phyloP scores from a whole-genome alignment of 2,888 invertebrate genomes.

The Drosophila imparisetae region DNA sequence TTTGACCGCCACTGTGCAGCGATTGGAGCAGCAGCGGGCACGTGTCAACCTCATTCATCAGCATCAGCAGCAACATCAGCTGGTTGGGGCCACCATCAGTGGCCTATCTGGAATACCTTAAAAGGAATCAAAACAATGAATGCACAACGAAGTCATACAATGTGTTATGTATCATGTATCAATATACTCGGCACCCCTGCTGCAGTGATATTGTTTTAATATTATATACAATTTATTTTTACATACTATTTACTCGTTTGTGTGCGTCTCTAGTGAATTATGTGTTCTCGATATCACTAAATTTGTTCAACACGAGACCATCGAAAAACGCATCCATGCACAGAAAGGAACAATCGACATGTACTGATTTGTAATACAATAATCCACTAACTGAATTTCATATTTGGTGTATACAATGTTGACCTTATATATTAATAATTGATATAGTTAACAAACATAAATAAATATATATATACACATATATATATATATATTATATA shows the following conservation, averaged over 20 bases:
- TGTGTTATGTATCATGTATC: conserved; percentile 25
- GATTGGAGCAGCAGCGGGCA: conserved; percentile 83
- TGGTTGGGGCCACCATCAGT: conserved; percentile 45
- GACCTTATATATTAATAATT: conserved; percentile 64
- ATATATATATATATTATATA: conserved; percentile 7
- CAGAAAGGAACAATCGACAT: conserved; percentile 60
- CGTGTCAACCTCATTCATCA: conserved; percentile 83
- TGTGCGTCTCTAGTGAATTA: conserved; percentile 30
- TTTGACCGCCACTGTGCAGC: conserved; percentile 87
- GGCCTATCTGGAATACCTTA: conserved; percentile 72
- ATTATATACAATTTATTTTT: conserved; percentile 59
- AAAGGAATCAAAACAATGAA: conserved; percentile 17
- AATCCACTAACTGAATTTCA: conserved; percentile 56
- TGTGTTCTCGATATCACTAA: conserved; percentile 53
- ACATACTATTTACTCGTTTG: conserved; percentile 45
- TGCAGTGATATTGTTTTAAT: conserved; percentile 47
- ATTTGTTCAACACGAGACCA: conserved; percentile 38
- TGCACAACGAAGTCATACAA: conserved; percentile 57
- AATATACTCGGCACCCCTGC: conserved; percentile 42
- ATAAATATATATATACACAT: conserved; percentile 17
- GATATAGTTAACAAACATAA: conserved; percentile 54
- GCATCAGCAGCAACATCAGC: conserved; percentile 77
- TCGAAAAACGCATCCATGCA: conserved; percentile 38
- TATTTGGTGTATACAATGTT: conserved; percentile 68
- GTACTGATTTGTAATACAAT: conserved; percentile 60